Conservation (phyloP, 2,113 vertebrate genomes). For the Mesitornis unicolor region DNA sequence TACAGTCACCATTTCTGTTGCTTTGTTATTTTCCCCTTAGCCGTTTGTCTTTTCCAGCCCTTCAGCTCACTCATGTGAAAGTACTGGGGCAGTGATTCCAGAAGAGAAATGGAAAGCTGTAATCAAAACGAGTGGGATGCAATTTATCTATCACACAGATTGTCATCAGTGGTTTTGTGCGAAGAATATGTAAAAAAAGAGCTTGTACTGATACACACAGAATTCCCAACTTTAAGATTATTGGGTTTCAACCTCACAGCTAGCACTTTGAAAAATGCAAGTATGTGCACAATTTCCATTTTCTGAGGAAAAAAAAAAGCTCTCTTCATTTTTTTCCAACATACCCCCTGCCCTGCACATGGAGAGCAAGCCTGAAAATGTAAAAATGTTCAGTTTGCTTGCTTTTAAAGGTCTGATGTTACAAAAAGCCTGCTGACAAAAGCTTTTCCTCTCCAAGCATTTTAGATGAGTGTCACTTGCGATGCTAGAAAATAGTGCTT, state of each 20-base stretch:
- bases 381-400: background rate
- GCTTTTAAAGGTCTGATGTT: background rate
- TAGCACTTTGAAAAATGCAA: background rate
- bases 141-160: slow-evolving; percentile 16
- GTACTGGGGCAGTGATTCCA: background rate
- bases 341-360: background rate
- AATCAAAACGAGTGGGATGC: slow-evolving; percentile 19
- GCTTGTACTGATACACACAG: background rate
- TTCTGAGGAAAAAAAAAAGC: background rate
- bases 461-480: background rate
- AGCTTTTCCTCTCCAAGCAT: background rate
- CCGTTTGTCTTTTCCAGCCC: background rate
- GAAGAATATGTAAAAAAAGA: background rate
- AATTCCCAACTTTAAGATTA: background rate
- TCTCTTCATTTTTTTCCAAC: background rate
- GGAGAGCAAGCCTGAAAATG: background rate
- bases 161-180: background rate
- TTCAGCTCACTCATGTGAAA: slow-evolving; percentile 25
- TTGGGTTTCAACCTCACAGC: background rate
- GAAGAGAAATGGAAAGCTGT: slow-evolving; percentile 16
- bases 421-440: background rate
- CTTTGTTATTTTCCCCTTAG: slow-evolving; percentile 30
- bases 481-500: background rate
- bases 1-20: background rate
- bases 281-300: background rate